These are phyloP conservation scores for Auanema freiburgensis DNA, from an alignment of 2,888 invertebrate species.

Conservation along the genomic window DNA sequence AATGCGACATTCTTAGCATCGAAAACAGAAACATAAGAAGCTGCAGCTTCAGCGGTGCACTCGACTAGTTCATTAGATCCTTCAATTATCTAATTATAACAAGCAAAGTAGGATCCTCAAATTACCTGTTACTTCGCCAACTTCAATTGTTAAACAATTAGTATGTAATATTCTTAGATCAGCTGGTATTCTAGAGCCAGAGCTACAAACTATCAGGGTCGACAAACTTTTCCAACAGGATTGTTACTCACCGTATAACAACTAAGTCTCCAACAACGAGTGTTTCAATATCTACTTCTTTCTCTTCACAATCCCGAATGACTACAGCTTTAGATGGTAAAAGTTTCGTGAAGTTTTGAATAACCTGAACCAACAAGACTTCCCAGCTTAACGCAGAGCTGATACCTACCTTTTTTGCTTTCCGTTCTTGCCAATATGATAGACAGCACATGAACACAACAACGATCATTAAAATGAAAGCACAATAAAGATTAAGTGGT, in stretches of 20 bases:
- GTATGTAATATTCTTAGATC: constrained; percentile 62
- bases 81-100: constrained; percentile 7
- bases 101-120: background rate
- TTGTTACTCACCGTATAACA: constrained; percentile 41
- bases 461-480: constrained; percentile 55
- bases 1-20: constrained; percentile 60
- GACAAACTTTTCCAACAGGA: background rate
- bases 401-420: constrained; percentile 47
- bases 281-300: constrained; percentile 66
- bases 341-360: constrained; percentile 52
- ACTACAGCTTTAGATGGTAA: constrained; percentile 61
- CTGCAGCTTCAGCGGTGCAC: constrained; percentile 49
- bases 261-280: constrained; percentile 65
- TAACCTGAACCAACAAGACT: constrained; percentile 34
- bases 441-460: constrained; percentile 56
- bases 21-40: constrained; percentile 50
- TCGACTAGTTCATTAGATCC: constrained; percentile 39
- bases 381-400: background rate
- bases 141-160: constrained; percentile 63
- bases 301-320: constrained; percentile 87
- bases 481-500: constrained; percentile 59
- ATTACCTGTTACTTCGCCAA: constrained; percentile 47
- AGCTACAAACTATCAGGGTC: constrained; percentile 23
- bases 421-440: constrained; percentile 60
- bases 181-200: constrained; percentile 62